These are phyloP conservation scores for Capreolus pygargus DNA, from an alignment of 2,113 vertebrate species.

Conservation along the genomic window DNA sequence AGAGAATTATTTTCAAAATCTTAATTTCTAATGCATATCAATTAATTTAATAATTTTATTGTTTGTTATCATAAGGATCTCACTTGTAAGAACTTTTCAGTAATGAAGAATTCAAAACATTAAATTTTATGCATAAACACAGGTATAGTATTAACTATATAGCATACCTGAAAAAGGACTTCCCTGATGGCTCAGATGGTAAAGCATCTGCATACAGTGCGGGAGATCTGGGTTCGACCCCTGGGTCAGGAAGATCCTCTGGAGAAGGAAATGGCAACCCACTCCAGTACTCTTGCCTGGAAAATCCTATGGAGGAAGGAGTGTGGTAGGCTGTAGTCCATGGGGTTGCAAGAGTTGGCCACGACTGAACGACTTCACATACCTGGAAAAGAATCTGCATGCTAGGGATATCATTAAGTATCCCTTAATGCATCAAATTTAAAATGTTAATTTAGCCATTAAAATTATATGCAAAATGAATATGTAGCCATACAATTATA, in stretches of 20 bases:
- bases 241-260: neutral
- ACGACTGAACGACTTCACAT: neutral
- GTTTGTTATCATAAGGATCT: neutral
- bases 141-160: neutral
- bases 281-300: neutral
- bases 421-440: neutral
- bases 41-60: neutral
- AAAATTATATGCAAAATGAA: neutral
- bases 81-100: neutral
- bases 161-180: neutral
- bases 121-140: neutral
- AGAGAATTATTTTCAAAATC: neutral
- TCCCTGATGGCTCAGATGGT: neutral
- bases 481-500: neutral
- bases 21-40: neutral
- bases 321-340: neutral
- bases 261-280: neutral
- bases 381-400: neutral
- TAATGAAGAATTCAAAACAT: neutral
- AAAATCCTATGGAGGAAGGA: neutral
- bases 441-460: neutral
- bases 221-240: accelerated
- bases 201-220: neutral
- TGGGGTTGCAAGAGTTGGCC: neutral
- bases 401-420: neutral